Percentiles rank a stretch among this genome's conserved stretches.
Evolutionary conservation across 37 sponge, comb jelly and placozoan species (phyloP).

Genomic region (Mnemiopsis leidyi): DNA sequence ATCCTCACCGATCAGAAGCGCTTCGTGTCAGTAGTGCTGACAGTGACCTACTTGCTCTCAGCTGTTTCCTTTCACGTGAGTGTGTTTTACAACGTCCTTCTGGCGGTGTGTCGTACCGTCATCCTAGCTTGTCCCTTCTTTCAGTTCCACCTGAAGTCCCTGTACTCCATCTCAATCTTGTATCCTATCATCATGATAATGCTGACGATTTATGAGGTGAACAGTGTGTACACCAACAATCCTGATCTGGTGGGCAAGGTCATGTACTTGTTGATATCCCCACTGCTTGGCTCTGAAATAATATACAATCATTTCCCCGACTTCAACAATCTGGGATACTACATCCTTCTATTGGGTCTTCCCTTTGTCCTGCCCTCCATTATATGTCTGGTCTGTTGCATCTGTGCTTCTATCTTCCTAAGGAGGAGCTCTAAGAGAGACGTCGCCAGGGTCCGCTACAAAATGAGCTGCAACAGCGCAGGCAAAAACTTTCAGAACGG

Average conservation of each 20-base stretch:
- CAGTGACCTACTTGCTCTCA: background rate
- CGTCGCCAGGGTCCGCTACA: too few relatives aligned
- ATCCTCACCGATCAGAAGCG: background rate
- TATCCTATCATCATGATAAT: background rate
- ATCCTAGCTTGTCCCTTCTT: background rate
- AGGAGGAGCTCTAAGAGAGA: background rate
- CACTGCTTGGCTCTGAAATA: conserved; percentile 22
- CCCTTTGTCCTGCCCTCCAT: conserved; percentile 13
- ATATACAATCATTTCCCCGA: background rate
- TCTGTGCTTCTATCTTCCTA: background rate
- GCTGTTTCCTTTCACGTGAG: background rate
- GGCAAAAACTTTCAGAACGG: background rate
- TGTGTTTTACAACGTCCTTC: conserved; percentile 41
- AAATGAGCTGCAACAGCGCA: too few relatives aligned
- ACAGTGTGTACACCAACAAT: conserved; percentile 17
- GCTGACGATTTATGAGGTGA: background rate
- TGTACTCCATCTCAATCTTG: background rate
- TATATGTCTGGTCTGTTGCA: background rate
- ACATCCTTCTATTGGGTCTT: background rate
- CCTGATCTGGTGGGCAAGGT: background rate
- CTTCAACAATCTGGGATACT: background rate
- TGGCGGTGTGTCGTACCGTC: conserved; percentile 18
- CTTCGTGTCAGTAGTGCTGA: background rate
- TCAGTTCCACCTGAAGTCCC: background rate
- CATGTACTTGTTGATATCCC: background rate